These are phyloP conservation scores for Bursaphelenchus mucronatus DNA, from an alignment of 1,140 invertebrate genomes.

Conservation along the genomic window DNA sequence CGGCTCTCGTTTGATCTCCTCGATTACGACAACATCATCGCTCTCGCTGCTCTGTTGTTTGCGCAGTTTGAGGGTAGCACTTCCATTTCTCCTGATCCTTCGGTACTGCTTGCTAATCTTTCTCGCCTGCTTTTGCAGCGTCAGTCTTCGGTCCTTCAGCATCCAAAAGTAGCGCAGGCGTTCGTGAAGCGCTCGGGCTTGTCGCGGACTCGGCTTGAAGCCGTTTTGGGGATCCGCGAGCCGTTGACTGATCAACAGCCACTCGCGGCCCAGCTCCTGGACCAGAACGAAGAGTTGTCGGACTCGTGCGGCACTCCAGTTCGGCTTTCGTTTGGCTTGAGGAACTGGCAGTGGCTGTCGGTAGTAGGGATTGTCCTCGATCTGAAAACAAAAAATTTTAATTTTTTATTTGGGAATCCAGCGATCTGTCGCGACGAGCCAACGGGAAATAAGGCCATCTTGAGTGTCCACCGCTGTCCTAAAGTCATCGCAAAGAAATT, in stretches of 20 bases:
- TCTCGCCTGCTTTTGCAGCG: background rate
- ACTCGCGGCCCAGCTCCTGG: background rate
- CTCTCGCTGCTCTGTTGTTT: conserved; percentile 3
- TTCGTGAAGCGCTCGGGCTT: conserved; percentile 3
- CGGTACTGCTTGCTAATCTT: conserved; percentile 2
- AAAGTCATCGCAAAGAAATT: too few relatives aligned
- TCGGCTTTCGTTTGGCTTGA: background rate
- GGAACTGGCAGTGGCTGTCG: background rate
- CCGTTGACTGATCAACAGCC: background rate
- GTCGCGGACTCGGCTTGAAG: conserved; percentile 16
- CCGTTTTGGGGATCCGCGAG: background rate
- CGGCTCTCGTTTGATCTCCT: background rate
- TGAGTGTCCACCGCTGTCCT: too few relatives aligned
- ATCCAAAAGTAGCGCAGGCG: conserved; percentile 7
- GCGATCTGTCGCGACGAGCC: too few relatives aligned
- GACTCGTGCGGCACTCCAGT: background rate
- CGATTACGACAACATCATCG: background rate
- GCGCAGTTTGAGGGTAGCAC: background rate
- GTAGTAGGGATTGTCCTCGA: background rate
- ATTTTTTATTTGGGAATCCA: too few relatives aligned
- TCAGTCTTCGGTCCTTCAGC: background rate
- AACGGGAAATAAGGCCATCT: too few relatives aligned
- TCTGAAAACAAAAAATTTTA: background rate
- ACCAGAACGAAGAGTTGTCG: background rate
- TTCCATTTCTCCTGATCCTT: background rate